These are phyloP conservation scores for Megastigmus dorsalis DNA, from an alignment of 2,888 invertebrate genomes.

Conservation along the genomic window DNA sequence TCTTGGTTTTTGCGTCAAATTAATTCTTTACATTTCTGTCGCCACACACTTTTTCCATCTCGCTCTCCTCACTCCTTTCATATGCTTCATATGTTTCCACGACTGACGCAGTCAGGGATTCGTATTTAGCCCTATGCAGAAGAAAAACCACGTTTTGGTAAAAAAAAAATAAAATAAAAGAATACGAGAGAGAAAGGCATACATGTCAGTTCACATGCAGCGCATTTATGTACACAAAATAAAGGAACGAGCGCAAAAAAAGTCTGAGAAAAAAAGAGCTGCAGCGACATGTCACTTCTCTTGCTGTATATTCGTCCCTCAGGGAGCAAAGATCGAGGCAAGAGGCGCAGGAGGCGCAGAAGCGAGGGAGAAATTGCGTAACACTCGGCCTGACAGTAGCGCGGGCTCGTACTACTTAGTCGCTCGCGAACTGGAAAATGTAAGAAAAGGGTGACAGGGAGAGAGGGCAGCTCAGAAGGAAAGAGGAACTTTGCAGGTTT, in stretches of 20 bases:
- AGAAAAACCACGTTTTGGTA: too few relatives aligned
- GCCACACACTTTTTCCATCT: too few relatives aligned
- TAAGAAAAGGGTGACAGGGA: background rate
- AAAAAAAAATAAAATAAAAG: background rate
- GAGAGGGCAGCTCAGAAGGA: background rate
- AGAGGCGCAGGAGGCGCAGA: too few relatives aligned
- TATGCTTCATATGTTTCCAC: too few relatives aligned
- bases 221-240: background rate
- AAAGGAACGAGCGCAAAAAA: background rate
- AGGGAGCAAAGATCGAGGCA: background rate
- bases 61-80: too few relatives aligned
- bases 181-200: background rate
- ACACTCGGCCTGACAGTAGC: background rate
- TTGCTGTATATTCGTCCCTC: background rate
- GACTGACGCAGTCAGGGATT: too few relatives aligned
- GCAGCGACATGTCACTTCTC: background rate
- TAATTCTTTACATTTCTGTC: too few relatives aligned
- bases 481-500: background rate
- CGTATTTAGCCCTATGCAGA: too few relatives aligned
- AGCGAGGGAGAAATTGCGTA: background rate
- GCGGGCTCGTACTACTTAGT: background rate
- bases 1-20: too few relatives aligned
- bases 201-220: background rate
- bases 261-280: slow-evolving; percentile 15
- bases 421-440: background rate